Conservation (phyloP, 2,113 vertebrate species). For the Podarcis raffonei region DNA sequence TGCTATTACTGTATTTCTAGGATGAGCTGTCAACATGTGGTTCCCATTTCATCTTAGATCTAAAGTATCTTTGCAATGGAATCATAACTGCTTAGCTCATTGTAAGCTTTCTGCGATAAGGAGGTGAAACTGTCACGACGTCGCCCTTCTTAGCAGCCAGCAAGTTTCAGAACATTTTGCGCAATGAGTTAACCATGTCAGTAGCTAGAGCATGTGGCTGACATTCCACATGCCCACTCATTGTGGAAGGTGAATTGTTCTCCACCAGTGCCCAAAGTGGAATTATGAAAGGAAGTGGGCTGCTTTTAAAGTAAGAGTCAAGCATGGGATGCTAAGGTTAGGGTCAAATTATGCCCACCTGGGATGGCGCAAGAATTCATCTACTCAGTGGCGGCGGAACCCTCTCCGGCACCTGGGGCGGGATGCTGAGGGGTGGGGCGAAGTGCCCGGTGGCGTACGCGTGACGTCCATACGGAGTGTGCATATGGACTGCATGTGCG, state of each 20-base stretch:
- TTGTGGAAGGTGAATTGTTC: not conserved
- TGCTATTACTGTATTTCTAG: not conserved
- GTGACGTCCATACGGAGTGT: no score
- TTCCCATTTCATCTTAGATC: constrained; percentile 32
- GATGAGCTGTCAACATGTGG: constrained; percentile 6
- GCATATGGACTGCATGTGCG: no score
- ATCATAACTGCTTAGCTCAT: constrained; percentile 43
- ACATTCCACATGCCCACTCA: not conserved
- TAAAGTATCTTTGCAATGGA: constrained; percentile 38
- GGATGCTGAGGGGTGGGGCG: no score
- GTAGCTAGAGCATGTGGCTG: not conserved
- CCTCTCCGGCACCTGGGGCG: no score
- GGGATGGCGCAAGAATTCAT: no score
- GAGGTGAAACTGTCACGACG: constrained; percentile 38
- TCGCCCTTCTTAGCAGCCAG: constrained; percentile 10
- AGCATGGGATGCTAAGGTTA: not conserved
- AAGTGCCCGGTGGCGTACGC: no score
- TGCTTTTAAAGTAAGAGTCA: not conserved
- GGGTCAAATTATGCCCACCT: no score
- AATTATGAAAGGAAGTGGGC: not conserved
- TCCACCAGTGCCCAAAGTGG: not conserved
- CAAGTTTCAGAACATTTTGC: constrained; percentile 22
- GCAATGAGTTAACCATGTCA: not conserved
- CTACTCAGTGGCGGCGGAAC: no score
- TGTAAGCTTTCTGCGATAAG: not conserved